Conservation (phyloP, 2,797 vertebrate species). For the Poecile montanus region DNA sequence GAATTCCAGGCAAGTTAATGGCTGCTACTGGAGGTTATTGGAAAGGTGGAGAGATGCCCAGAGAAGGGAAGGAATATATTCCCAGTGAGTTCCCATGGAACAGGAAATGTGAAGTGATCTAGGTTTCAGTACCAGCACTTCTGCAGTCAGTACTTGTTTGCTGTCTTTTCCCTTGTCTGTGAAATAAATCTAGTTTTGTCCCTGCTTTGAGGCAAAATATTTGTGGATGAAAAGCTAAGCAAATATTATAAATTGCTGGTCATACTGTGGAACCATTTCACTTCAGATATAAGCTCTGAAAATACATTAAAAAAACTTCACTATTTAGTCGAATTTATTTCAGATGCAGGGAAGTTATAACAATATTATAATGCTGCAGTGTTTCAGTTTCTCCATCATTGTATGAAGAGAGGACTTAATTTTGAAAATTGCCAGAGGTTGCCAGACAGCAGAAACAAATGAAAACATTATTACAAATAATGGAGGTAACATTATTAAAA, state of each 20-base stretch:
- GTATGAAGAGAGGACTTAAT: slow-evolving; percentile 7
- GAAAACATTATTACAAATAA: slow-evolving; percentile 50
- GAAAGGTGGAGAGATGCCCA: slow-evolving; percentile 38
- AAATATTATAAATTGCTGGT: background rate
- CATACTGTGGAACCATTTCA: background rate
- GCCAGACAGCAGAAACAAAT: slow-evolving; percentile 31
- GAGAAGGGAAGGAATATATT: slow-evolving; percentile 29
- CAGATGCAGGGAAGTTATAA: background rate
- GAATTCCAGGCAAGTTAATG: slow-evolving; percentile 22
- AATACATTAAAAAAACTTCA: background rate
- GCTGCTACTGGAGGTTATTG: slow-evolving; percentile 42
- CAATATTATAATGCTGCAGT: background rate
- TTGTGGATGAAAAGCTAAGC: background rate
- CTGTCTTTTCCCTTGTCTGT: background rate
- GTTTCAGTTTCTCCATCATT: slow-evolving; percentile 9
- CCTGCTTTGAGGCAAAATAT: background rate
- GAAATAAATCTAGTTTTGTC: background rate
- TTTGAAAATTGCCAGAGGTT: slow-evolving; percentile 60
- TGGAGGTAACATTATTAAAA: slow-evolving; percentile 47
- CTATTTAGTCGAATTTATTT: background rate
- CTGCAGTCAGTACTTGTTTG: background rate
- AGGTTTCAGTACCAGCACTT: background rate
- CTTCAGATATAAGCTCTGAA: background rate
- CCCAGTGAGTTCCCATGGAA: background rate
- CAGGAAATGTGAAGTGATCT: background rate